Evolutionary conservation across 2,797 vertebrate species (phyloP), one percentile per base, ranked within the genome.

Genomic region (Falco berigora): DNA sequence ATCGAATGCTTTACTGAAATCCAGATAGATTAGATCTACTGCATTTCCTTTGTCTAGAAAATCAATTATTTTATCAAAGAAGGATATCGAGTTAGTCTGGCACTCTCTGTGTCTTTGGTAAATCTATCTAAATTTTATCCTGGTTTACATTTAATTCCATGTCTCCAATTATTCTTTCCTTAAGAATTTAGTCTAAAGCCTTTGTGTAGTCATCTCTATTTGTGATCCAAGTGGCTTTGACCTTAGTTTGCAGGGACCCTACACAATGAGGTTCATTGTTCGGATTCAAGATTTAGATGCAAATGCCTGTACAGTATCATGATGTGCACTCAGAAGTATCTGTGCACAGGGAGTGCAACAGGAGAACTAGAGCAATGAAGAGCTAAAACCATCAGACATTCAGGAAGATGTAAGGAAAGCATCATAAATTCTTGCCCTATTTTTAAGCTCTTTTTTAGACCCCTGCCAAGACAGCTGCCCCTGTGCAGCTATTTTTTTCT

Each of bases 1-100:
- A 91, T 94, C 53, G 3, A 96, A 96, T 90, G 91, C 58, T 94
- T 95, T 95, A 77, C 89, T 94, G 89, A 96, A 91, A 91, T 86
- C 75, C 90, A 90, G 64, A 86, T 86, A 90, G 89, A 96, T 96
- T 93, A 96, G 52, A 96, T 96, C 89, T 94, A 53, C 81, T 83
- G 92, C 87, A 72, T 94, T 94, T 88, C 58, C 53, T 95, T 95
- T 94, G 95, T 92, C 89, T 95, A 94, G 85, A 94, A 96, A 96
- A 96, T 96, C 96, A 96, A 95, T 96, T 97, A 95, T 77, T 87
- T 95, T 96, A 97, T 92, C 81, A 94, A 94, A 91, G 84, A 85
- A 89, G 47, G 75, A 83, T 95, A 96, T 85, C 15, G 6, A 96
- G 84, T 95, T 87, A 95, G 94, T 87, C 93, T 95, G 91, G 68